Conservation (phyloP, 2,888 invertebrate species). For the Zelleria hepariella region DNA sequence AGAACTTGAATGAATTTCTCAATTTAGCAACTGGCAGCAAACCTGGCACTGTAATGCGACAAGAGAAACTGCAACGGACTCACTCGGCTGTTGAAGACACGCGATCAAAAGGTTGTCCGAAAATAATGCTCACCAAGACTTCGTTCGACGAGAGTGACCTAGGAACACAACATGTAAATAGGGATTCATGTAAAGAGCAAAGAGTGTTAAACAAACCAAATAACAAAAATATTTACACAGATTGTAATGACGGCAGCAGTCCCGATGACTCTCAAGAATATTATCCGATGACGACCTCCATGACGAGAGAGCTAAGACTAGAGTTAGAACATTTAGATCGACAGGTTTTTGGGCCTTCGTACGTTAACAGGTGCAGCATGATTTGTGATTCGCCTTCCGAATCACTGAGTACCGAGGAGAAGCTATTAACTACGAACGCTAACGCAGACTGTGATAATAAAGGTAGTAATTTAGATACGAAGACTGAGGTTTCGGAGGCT, state of each 20-base stretch:
- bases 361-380: slow-evolving; percentile 48
- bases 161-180: slow-evolving; percentile 22
- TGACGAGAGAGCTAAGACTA: slow-evolving; percentile 85
- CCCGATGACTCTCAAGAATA: slow-evolving; percentile 88
- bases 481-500: slow-evolving; percentile 29
- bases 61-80: slow-evolving; percentile 46
- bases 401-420: slow-evolving; percentile 54
- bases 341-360: slow-evolving; percentile 80
- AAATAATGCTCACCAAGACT: slow-evolving; percentile 49
- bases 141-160: slow-evolving; percentile 42
- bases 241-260: slow-evolving; percentile 74
- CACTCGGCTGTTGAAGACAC: slow-evolving; percentile 45
- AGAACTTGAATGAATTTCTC: slow-evolving; percentile 88
- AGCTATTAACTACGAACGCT: slow-evolving; percentile 3
- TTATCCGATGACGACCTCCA: slow-evolving; percentile 89
- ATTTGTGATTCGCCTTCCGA: slow-evolving; percentile 58
- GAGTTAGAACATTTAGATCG: slow-evolving; percentile 88
- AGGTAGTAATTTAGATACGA: slow-evolving; percentile 27
- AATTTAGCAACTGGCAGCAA: slow-evolving; percentile 81
- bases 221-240: slow-evolving; percentile 36
- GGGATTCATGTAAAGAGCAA: slow-evolving; percentile 24
- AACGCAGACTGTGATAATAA: slow-evolving; percentile 30
- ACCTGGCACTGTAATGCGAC: slow-evolving; percentile 22
- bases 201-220: slow-evolving; percentile 28
- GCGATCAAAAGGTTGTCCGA: slow-evolving; percentile 41